A percentile compares a stretch with the other conserved stretches of the same genome.
phyloP scores from a whole-genome alignment of 2,113 vertebrate species.

The Grammomys dolichurus region DNA sequence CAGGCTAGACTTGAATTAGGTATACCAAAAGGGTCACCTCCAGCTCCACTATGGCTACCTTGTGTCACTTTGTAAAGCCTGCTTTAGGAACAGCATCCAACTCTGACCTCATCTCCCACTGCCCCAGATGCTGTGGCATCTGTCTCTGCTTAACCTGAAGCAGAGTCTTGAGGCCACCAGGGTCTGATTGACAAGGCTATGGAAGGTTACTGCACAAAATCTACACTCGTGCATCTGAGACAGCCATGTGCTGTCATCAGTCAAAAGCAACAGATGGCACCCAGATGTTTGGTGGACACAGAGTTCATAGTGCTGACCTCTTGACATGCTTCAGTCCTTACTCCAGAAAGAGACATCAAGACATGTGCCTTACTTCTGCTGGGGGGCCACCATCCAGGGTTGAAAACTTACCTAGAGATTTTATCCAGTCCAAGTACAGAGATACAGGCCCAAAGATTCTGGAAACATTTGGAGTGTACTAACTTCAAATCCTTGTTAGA shows the following conservation, averaged over 20 bases:
- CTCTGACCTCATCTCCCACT: not conserved
- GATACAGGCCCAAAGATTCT: not conserved
- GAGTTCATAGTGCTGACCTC: accelerated
- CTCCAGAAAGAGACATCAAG: not conserved
- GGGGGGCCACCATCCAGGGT: not conserved
- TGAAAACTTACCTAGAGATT: not conserved
- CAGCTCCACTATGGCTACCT: not conserved
- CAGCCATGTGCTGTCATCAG: accelerated
- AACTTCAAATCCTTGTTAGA: not conserved
- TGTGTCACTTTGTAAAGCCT: not conserved
- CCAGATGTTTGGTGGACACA: accelerated
- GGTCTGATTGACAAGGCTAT: not conserved
- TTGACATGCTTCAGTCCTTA: not conserved
- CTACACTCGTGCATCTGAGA: not conserved
- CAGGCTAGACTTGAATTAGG: accelerated
- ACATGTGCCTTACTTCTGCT: not conserved
- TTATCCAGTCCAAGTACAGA: not conserved
- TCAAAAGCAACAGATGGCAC: not conserved
- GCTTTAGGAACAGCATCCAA: not conserved
- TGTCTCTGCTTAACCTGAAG: not conserved
- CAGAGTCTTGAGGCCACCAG: not conserved
- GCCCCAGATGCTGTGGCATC: not conserved
- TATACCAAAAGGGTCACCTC: not conserved
- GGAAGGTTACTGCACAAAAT: not conserved
- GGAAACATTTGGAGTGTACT: not conserved